Evolutionary conservation across 2,113 vertebrate genomes (phyloP), one percentile per base, ranked within the genome.

Genomic region (Paratilapia polleni): DNA sequence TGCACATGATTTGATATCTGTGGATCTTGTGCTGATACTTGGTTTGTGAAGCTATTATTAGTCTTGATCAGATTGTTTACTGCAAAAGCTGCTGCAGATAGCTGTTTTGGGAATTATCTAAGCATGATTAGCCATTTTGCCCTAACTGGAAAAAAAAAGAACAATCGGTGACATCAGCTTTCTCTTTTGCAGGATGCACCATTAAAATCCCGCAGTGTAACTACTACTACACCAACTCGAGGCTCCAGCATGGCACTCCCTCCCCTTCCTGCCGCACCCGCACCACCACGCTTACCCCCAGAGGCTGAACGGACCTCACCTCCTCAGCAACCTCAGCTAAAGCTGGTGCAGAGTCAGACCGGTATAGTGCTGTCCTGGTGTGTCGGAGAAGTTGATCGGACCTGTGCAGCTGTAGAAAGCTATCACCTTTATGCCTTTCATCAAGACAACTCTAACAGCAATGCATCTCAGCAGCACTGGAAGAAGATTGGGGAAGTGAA

Each of bases 401-500:
- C 94, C 90, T 99, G 98, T 58, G 98, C 98, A 1, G 77, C 96
- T 8, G 98, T 99, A 43, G 98, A 99, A 91, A 98, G 97, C 95
- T 99, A 99, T 92, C 98, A 99, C 92, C 97, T 99, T 57, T 99
- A 99, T 5, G 99, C 99, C 86, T 99, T 95, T 89, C 96, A 96
- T 83, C 96, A 96, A 89, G 95, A 96, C 81, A 94, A 93, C 81
- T 91, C 92, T 81, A 96, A 88, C 97, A 94, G 87, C 88, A 95
- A 86, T 34, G 78, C 80, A 84, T 95, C 82, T 2, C 94, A 91
- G 87, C 94, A 94, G 8, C 97, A 99, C 78, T 99, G 98, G 98
- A 99, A 99, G 92, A 99, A 99, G 95, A 99, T 99, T 0, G 99
- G 98, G 11, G 98, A 99, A 86, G 98, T 99, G 63, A 99, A 99